Base-by-base conservation (phyloP, 2,113 vertebrate genomes). In the Pterocles burchelli region DNA sequence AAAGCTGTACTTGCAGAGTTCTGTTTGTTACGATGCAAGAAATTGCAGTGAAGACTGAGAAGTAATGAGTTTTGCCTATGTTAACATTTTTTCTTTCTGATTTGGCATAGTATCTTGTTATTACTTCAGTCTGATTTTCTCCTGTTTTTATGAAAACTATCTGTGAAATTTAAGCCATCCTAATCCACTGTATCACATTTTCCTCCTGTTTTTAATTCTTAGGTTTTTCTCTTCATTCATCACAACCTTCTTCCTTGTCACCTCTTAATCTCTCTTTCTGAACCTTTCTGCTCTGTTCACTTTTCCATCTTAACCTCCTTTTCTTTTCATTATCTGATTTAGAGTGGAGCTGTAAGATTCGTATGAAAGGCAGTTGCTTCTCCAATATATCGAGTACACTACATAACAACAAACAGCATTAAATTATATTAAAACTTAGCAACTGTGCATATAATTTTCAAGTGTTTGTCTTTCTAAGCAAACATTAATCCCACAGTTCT, bases 131-230 rank as follows among this genome's bases (percentile, higher is more conserved):
- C 25, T 48, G 38, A 73, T 77, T 83, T 38, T 52, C 51, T 68
- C 43, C 63, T 54, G 33, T 45, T 94, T 84, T 65, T 79, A 29
- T 68, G 79, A 81, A 94, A 90, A 77, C 49, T 54, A 81, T 48
- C 86, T 90, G 65, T 77, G 55, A 95, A 85, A 90, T 63, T 93
- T 81, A 92, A 93, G 81, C 51, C 45, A 75, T 26, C n/a, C n/a
- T 77, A 84, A 94, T 75, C 52, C 65, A 71, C 63, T 29, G 48
- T 61, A 82, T 79, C 78, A 70, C 28, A 55, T 89, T 89, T 94
- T 80, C 52, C 34, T 82, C 59, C 74, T 76, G 36, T 9, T 89
- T 77, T 68, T 91, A 94, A 80, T 88, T 82, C 58, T 38, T 4
- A 0, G 81, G 62, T 59, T 94, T 67, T 89, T 57, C 71, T 91